These are phyloP conservation scores for Pseudomyrmex dendroicus DNA, from an alignment of 1,140 invertebrate species.

Conservation along the genomic window DNA sequence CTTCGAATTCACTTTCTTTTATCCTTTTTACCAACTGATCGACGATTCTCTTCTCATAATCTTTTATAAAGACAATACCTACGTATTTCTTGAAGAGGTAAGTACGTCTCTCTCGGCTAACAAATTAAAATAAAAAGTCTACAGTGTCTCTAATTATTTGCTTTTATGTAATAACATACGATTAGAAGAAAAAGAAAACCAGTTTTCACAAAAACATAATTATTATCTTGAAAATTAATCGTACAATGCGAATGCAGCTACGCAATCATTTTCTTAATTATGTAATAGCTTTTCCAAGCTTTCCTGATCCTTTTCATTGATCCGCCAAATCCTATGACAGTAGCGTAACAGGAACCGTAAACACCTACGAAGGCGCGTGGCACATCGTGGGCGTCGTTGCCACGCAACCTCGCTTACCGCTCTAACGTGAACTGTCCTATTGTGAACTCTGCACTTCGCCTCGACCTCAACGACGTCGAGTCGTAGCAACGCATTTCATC, in stretches of 20 bases:
- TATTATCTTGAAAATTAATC: background rate
- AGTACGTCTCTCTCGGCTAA: no score
- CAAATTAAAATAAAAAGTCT: no score
- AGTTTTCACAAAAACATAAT: no score
- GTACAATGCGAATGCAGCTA: background rate
- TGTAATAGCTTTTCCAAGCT: conserved; percentile 47
- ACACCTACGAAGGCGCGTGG: conserved; percentile 73
- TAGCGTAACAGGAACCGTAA: conserved; percentile 18
- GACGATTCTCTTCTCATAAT: no score
- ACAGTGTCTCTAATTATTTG: no score
- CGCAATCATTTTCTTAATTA: background rate
- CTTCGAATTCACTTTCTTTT: background rate
- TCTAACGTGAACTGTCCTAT: conserved; percentile 60
- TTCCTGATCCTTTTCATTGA: conserved; percentile 18
- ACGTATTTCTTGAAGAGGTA: no score
- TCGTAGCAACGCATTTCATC: conserved; percentile 18
- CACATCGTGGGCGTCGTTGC: conserved; percentile 80
- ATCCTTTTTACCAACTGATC: background rate
- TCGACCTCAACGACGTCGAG: background rate
- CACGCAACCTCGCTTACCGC: conserved; percentile 74
- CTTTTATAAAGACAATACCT: no score
- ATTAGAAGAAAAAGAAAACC: no score
- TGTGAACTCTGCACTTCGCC: conserved; percentile 72
- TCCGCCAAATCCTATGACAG: conserved; percentile 41
- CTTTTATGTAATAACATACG: no score